Conservation (phyloP, 92 coral and sea anemone species). For the Micromussa lordhowensis region DNA sequence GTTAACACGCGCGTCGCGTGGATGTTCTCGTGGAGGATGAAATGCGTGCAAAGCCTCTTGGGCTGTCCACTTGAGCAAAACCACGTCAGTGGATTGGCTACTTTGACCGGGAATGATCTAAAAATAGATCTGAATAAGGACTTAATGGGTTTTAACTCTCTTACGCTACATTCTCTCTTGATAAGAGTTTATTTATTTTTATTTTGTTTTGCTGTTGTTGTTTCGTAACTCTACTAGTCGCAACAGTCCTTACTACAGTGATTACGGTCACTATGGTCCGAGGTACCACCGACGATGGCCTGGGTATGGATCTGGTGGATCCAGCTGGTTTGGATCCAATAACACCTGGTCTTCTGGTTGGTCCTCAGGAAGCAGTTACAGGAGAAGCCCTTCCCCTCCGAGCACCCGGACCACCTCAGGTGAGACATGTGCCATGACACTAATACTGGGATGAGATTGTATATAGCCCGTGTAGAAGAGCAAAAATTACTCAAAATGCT, state of each 20-base stretch:
- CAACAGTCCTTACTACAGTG: slow-evolving; percentile 12
- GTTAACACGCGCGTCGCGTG: no score
- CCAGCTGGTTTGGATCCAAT: slow-evolving; percentile 50
- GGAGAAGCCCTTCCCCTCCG: slow-evolving; percentile 55
- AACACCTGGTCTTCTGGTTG: slow-evolving; percentile 65
- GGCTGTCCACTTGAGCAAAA: no score
- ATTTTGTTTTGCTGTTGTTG: not conserved
- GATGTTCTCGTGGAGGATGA: no score
- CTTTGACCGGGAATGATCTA: no score
- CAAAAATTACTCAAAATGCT: no score
- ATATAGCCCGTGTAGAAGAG: no score
- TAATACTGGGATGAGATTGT: not conserved
- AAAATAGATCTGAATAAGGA: no score
- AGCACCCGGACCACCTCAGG: slow-evolving; percentile 76
- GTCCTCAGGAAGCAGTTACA: slow-evolving; percentile 62
- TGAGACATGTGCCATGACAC: not conserved
- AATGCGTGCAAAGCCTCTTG: no score
- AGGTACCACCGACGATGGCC: slow-evolving; percentile 22
- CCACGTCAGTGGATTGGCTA: no score
- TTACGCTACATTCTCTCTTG: not conserved
- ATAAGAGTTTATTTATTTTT: no score
- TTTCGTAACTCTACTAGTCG: not conserved
- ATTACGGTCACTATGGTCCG: slow-evolving; percentile 26
- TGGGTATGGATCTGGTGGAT: slow-evolving; percentile 52
- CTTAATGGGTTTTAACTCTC: not conserved